Conservation (phyloP, 1,140 invertebrate species). For the silkworm (Bombyx mori) region DNA sequence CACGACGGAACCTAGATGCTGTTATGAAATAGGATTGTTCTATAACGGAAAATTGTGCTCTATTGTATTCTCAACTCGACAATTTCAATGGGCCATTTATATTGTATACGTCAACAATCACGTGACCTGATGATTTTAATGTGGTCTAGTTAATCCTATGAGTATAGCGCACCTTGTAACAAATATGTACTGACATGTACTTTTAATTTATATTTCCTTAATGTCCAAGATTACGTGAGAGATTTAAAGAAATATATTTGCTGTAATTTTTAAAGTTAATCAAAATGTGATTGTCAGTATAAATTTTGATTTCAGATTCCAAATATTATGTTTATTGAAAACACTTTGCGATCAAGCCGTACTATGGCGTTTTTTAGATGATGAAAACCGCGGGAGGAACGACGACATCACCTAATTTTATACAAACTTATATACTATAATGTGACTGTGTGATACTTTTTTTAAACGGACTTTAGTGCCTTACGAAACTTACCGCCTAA, state of each 20-base stretch:
- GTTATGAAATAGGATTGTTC: too few species aligned
- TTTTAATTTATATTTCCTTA: neutral
- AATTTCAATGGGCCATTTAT: neutral
- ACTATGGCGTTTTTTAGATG: conserved; percentile 38
- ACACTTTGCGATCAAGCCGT: conserved; percentile 22
- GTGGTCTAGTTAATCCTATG: neutral
- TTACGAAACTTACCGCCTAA: conserved; percentile 23
- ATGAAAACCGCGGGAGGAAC: conserved; percentile 30
- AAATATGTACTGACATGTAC: neutral
- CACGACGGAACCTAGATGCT: too few species aligned
- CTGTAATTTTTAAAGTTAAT: neutral
- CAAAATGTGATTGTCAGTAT: conserved; percentile 6
- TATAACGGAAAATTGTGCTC: too few species aligned
- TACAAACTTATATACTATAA: conserved; percentile 34
- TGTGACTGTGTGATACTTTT: conserved; percentile 51
- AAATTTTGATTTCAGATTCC: conserved; percentile 31
- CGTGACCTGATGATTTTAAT: neutral
- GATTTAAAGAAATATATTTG: neutral
- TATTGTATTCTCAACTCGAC: too few species aligned
- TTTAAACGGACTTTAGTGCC: conserved; percentile 28
- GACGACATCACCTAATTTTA: conserved; percentile 47
- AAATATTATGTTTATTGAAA: conserved; percentile 40
- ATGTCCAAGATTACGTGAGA: neutral
- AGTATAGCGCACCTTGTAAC: neutral
- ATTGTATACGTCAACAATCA: neutral